Conservation (phyloP, 2,888 invertebrate genomes). For the Microplitis manilae region DNA sequence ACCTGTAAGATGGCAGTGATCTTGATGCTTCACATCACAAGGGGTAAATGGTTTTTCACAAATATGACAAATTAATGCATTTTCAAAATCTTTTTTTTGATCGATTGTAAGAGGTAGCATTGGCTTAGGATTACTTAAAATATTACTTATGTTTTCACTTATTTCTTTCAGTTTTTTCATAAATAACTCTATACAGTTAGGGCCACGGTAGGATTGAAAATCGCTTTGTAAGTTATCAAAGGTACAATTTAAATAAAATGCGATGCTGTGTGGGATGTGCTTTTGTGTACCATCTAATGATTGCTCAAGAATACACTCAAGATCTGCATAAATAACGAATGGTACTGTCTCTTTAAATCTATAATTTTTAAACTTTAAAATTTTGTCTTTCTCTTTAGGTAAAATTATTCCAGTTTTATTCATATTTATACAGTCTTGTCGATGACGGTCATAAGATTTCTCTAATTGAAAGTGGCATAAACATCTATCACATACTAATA, state of each 20-base stretch:
- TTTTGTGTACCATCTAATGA: constrained; percentile 22
- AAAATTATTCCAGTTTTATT: constrained; percentile 6
- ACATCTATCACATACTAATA: constrained; percentile 17
- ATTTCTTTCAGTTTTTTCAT: background rate
- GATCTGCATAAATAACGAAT: too few relatives aligned
- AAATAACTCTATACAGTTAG: too few relatives aligned
- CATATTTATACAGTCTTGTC: constrained; percentile 7
- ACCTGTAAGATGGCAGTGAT: background rate
- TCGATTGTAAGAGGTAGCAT: constrained; percentile 33
- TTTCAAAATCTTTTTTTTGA: constrained; percentile 33
- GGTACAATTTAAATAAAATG: constrained; percentile 31
- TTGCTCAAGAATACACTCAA: constrained; percentile 43
- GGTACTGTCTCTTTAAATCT: constrained; percentile 36
- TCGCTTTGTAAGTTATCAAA: constrained; percentile 37
- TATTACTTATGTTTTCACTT: background rate
- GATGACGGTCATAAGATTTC: background rate
- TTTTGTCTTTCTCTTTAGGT: background rate
- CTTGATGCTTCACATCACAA: background rate
- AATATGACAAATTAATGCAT: background rate
- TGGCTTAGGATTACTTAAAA: constrained; percentile 18
- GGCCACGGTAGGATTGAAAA: constrained; percentile 11
- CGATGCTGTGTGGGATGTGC: constrained; percentile 39
- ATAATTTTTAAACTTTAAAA: constrained; percentile 41
- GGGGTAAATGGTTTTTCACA: background rate
- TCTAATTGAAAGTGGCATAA: constrained; percentile 16